phyloP scores from a whole-genome alignment of 2,113 vertebrate genomes.

The Dipodomys spectabilis region DNA sequence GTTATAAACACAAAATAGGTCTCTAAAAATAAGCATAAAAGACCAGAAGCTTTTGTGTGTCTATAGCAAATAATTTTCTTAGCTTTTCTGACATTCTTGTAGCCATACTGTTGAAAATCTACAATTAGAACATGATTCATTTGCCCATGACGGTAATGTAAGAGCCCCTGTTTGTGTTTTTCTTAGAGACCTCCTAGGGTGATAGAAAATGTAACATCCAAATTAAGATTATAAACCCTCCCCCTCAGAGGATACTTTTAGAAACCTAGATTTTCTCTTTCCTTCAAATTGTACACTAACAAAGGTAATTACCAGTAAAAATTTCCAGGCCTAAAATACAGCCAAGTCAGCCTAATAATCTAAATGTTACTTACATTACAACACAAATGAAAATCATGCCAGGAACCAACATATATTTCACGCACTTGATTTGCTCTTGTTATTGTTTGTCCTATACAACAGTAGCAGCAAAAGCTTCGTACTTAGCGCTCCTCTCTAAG shows the following conservation, averaged over 20 bases:
- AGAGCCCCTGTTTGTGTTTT: slow-evolving; percentile 58
- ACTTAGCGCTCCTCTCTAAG: background rate
- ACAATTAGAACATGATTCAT: slow-evolving; percentile 75
- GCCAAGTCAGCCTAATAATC: background rate
- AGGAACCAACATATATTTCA: background rate
- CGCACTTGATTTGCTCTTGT: background rate
- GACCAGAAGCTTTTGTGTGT: slow-evolving; percentile 66
- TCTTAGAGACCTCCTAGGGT: slow-evolving; percentile 59
- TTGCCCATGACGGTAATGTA: background rate
- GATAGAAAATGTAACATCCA: slow-evolving; percentile 47
- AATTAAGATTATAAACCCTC: slow-evolving; percentile 63
- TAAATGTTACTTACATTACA: background rate
- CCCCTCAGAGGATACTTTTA: slow-evolving; percentile 38
- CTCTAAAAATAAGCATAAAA: slow-evolving; percentile 77
- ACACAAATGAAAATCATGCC: no score
- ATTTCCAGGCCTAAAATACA: background rate
- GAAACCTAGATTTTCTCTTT: slow-evolving; percentile 33
- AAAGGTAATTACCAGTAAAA: background rate
- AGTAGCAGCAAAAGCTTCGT: background rate
- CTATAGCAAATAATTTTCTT: slow-evolving; percentile 38
- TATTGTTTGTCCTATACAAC: background rate
- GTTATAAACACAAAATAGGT: slow-evolving; percentile 59
- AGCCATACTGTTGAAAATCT: slow-evolving; percentile 67
- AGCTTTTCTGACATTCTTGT: slow-evolving; percentile 63
- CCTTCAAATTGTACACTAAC: background rate